Base-by-base conservation (phyloP, 1,140 invertebrate genomes). In the Apis cerana region DNA sequence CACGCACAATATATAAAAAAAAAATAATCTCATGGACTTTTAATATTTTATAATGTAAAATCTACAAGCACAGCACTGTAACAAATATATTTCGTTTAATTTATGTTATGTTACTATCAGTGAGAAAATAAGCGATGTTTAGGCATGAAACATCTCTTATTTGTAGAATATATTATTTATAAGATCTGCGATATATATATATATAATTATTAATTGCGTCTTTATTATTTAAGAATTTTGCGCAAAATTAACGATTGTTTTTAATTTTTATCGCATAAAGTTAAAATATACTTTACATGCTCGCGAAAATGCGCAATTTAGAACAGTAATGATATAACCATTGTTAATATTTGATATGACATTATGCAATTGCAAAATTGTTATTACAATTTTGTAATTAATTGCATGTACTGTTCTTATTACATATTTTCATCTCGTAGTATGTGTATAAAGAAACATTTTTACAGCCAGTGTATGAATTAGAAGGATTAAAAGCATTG, bases 381-480 rank as follows among this genome's bases (percentile, higher is more conserved):
- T 11, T 15, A 59, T 52, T 11, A 48, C 19, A 68, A 56, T 65
- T 67, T 59, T 43, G 19, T 76, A 68, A 75, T 76, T 56, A 76
- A 27, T 68, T 75, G 59, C 43, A 67, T n/a, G 0, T 52, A 52
- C 64, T 52, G 64, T 82, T 82, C 80, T 82, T n/a, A 33, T 67
- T 48, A 65, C 56, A 33, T 59, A 65, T 76, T 33, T 58, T 17
- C n/a, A 56, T 10, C n/a, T 67, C 62, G 33, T 70, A 33, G 43
- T 61, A 67, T 58, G 54, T 67, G 72, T 68, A 65, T 61, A 69
- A 76, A 68, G 64, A 65, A 59, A 59, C 64, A 68, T 82, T 82
- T 82, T 76, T 68, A 76, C 74, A 76, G 64, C 64, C 80, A 76
- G 74, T 82, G 80, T 82, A 82, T 75, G 64, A 68, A 82, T 76